Percentiles rank a stretch among this genome's conserved stretches.
phyloP scores from a whole-genome alignment of 2,797 vertebrate genomes.

The Siniperca scherzeri region DNA sequence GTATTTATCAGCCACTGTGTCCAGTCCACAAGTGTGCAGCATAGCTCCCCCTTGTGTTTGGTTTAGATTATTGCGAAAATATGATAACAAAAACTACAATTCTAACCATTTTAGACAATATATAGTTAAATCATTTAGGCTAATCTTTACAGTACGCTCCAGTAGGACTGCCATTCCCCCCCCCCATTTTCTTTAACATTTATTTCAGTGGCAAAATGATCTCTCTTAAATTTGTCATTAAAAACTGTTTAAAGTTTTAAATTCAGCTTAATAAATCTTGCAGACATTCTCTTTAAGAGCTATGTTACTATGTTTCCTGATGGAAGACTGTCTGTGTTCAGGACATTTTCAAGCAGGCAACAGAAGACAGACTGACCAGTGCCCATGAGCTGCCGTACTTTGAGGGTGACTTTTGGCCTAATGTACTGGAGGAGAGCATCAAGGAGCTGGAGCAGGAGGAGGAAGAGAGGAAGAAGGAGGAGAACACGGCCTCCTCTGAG shows the following conservation, averaged over 20 bases:
- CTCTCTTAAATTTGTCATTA: neutral
- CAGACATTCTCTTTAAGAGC: neutral
- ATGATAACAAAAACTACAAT: neutral
- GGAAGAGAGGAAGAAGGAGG: slow-evolving; percentile 98
- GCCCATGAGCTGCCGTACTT: slow-evolving; percentile 98
- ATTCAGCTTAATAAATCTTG: neutral
- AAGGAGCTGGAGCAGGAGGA: slow-evolving; percentile 99
- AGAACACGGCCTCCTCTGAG: slow-evolving; percentile 94
- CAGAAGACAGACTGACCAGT: slow-evolving; percentile 96
- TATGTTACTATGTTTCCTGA: slow-evolving; percentile 17
- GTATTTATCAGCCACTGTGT: neutral
- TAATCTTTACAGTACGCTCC: neutral
- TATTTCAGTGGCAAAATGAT: neutral
- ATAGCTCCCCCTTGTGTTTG: slow-evolving; percentile 33
- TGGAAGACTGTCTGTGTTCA: slow-evolving; percentile 68
- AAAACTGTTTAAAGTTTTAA: neutral
- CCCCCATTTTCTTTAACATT: neutral
- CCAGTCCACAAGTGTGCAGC: neutral
- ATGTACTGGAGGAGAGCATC: slow-evolving; percentile 98
- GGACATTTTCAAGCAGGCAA: slow-evolving; percentile 99
- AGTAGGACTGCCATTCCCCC: neutral
- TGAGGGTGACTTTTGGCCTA: slow-evolving; percentile 99
- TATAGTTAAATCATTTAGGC: neutral
- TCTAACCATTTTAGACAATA: neutral
- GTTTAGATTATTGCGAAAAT: neutral